phyloP scores from a whole-genome alignment of 2,797 vertebrate species.

The Leptodactylus fallax region DNA sequence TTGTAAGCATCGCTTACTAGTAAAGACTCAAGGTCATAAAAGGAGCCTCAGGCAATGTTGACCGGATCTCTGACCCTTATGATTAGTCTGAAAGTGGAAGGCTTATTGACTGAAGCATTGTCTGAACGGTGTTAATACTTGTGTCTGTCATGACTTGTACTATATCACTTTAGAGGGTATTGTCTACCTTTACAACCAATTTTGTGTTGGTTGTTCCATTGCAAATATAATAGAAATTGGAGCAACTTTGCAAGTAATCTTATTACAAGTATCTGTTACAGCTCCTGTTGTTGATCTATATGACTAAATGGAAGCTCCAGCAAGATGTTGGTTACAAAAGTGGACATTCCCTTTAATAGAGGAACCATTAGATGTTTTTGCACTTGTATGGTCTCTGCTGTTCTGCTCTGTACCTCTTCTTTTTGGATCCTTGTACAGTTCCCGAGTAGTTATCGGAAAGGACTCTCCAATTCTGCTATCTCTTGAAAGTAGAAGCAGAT shows the following conservation, averaged over 20 bases:
- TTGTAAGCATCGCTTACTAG: background rate
- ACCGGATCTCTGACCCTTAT: constrained; percentile 36
- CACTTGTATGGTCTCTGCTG: no score
- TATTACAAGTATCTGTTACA: no score
- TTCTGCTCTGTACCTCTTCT: no score
- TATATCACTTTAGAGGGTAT: background rate
- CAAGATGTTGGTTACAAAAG: background rate
- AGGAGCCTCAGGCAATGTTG: constrained; percentile 7
- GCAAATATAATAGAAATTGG: background rate
- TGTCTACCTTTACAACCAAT: background rate
- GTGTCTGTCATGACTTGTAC: background rate
- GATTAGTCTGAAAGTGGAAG: constrained; percentile 25
- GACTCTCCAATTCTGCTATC: no score
- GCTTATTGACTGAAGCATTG: constrained; percentile 3
- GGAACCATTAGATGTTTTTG: no score
- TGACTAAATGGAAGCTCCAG: background rate
- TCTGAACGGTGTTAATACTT: background rate
- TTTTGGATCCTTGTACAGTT: no score
- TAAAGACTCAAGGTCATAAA: background rate
- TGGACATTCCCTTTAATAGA: background rate
- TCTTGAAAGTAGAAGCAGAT: no score
- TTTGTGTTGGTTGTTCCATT: background rate
- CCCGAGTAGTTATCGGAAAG: no score
- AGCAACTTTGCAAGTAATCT: background rate
- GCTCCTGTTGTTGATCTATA: no score